A percentile compares a stretch with the other conserved stretches of the same genome.
Evolutionary conservation across 2,113 vertebrate species (phyloP).

Genomic region (Spheniscus mendiculus): DNA sequence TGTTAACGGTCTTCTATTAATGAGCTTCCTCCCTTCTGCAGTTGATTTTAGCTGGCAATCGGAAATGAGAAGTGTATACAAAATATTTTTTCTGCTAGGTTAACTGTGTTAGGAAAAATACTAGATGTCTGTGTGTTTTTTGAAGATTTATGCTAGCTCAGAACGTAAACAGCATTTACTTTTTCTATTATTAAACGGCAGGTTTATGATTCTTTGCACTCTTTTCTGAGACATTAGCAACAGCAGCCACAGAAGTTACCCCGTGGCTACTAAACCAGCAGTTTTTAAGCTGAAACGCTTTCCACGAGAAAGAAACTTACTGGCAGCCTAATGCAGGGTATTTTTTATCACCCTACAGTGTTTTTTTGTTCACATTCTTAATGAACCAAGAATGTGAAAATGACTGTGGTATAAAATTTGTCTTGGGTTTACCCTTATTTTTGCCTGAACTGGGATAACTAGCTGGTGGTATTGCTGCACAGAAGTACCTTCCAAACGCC

Average conservation of each 20-base stretch:
- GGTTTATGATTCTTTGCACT: background rate
- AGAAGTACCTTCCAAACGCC: background rate
- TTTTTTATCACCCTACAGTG: background rate
- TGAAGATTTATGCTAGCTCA: background rate
- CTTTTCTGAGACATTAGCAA: background rate
- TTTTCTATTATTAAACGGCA: background rate
- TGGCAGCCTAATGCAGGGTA: background rate
- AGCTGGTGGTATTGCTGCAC: background rate
- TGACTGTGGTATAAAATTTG: background rate
- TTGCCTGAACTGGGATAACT: background rate
- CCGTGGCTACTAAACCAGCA: background rate
- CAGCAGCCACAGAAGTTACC: background rate
- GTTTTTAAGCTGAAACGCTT: background rate
- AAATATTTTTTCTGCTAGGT: background rate
- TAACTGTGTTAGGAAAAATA: background rate
- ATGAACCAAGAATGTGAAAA: background rate
- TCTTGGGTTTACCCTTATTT: background rate
- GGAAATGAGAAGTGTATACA: background rate
- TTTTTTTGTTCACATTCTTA: background rate
- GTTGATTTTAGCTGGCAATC: background rate
- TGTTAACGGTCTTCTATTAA: background rate
- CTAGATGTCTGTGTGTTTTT: fast-evolving
- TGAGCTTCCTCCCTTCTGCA: no score
- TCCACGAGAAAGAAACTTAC: background rate
- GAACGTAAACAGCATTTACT: background rate